Percentiles rank a stretch among this genome's conserved stretches.
Evolutionary conservation across 1,140 invertebrate species (phyloP).

Genomic region (Drosophila insularis): DNA sequence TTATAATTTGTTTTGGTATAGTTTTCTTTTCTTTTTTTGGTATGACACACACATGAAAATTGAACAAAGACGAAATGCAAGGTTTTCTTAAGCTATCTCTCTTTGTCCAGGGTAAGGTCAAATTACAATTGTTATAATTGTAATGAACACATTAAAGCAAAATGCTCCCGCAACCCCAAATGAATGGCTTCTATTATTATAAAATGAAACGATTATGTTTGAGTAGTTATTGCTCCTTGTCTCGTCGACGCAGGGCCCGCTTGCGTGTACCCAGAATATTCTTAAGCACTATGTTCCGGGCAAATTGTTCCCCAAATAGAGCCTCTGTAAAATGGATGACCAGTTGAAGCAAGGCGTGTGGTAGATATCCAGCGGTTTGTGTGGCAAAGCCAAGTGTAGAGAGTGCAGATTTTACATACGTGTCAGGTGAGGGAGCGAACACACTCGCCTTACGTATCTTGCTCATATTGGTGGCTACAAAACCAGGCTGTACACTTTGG

Average conservation of each 20-base stretch:
- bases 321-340: conserved; percentile 60
- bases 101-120: background rate
- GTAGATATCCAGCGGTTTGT: conserved; percentile 90
- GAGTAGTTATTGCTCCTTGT: conserved; percentile 60
- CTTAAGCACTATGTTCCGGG: conserved; percentile 67
- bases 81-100: background rate
- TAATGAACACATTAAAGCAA: background rate
- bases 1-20: conserved; percentile 20
- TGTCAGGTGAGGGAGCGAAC: conserved; percentile 90
- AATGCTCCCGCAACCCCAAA: conserved; percentile 23
- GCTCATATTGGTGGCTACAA: conserved; percentile 96
- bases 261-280: conserved; percentile 65
- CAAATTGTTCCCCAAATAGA: conserved; percentile 66
- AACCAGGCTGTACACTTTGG: conserved; percentile 93
- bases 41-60: conserved; percentile 19
- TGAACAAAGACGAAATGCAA: background rate
- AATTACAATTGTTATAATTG: conserved; percentile 1
- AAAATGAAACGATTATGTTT: background rate
- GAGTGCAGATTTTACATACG: conserved; percentile 90
- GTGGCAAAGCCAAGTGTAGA: conserved; percentile 89
- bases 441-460: conserved; percentile 91
- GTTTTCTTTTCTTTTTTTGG: conserved; percentile 20
- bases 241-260: conserved; percentile 58
- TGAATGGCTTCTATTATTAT: background rate
- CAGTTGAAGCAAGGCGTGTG: conserved; percentile 87